These are phyloP conservation scores for Pipistrellus nathusii DNA, from an alignment of 2,797 vertebrate species.

Conservation along the genomic window DNA sequence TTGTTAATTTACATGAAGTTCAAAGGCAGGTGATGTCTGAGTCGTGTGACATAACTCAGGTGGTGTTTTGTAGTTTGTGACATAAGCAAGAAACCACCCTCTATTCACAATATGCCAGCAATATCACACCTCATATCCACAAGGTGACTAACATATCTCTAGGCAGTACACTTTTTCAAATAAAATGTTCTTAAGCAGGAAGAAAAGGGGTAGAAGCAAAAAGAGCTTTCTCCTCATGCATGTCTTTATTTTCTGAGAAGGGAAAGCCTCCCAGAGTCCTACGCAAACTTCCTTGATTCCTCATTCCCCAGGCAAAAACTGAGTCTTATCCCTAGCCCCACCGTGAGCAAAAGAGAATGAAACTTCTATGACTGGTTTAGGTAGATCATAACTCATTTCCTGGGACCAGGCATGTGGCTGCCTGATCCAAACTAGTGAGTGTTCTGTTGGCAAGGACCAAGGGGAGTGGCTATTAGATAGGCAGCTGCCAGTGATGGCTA, in stretches of 20 bases:
- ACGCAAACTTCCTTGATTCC: neutral
- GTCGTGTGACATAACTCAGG: neutral
- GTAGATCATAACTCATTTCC: neutral
- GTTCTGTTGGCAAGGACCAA: neutral
- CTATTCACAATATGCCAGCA: neutral
- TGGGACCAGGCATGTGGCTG: neutral
- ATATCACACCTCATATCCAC: neutral
- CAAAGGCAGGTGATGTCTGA: too few species aligned
- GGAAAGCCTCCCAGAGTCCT: neutral
- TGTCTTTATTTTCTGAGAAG: neutral
- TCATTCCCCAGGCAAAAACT: neutral
- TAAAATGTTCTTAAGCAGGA: neutral
- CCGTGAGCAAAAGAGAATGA: neutral
- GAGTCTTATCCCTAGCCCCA: neutral
- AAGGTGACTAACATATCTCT: neutral
- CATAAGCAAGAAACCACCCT: neutral
- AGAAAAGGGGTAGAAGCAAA: neutral
- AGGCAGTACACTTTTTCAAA: neutral
- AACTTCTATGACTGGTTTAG: neutral
- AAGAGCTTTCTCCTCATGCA: neutral
- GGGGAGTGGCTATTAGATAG: neutral
- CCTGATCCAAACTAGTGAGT: neutral
- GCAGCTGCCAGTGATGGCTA: neutral
- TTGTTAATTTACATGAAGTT: neutral
- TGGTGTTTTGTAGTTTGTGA: neutral